Evolutionary conservation across 1,140 invertebrate species (phyloP).

Genomic region (Polypedilum pembai): DNA sequence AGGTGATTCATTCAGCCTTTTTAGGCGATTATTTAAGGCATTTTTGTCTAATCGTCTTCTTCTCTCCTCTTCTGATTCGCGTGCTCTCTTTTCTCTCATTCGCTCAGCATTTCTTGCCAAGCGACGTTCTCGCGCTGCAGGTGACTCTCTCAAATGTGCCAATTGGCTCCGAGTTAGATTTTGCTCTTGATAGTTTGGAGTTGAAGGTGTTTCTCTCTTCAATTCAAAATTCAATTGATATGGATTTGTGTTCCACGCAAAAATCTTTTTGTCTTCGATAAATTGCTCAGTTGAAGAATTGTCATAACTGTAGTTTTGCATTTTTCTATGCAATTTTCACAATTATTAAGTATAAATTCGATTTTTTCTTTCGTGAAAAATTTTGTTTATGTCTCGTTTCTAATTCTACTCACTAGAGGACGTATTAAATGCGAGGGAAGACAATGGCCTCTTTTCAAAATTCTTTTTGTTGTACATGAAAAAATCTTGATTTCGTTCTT

Average conservation of each 20-base stretch:
- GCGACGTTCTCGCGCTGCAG: constrained; percentile 40
- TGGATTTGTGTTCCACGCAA: neutral
- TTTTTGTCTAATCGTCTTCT: constrained; percentile 40
- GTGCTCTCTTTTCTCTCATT: constrained; percentile 42
- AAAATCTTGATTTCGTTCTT: too few species aligned
- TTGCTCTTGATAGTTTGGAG: neutral
- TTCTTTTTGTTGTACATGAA: too few species aligned
- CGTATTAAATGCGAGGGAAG: too few species aligned
- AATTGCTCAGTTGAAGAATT: neutral
- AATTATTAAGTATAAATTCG: too few species aligned
- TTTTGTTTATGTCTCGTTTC: too few species aligned
- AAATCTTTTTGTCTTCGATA: neutral
- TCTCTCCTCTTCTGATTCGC: constrained; percentile 42
- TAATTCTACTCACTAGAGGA: too few species aligned
- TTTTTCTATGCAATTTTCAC: neutral
- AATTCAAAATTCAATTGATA: constrained; percentile 3
- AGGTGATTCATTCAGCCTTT: constrained; percentile 41
- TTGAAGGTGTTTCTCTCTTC: neutral
- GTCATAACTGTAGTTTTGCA: constrained; percentile 8
- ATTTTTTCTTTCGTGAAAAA: too few species aligned
- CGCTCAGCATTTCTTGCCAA: constrained; percentile 44
- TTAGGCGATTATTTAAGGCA: constrained; percentile 41
- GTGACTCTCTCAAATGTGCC: constrained; percentile 35
- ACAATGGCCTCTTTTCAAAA: too few species aligned
- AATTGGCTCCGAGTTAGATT: constrained; percentile 1